phyloP scores from a whole-genome alignment of 2,888 invertebrate genomes.

The Congeria kusceri region DNA sequence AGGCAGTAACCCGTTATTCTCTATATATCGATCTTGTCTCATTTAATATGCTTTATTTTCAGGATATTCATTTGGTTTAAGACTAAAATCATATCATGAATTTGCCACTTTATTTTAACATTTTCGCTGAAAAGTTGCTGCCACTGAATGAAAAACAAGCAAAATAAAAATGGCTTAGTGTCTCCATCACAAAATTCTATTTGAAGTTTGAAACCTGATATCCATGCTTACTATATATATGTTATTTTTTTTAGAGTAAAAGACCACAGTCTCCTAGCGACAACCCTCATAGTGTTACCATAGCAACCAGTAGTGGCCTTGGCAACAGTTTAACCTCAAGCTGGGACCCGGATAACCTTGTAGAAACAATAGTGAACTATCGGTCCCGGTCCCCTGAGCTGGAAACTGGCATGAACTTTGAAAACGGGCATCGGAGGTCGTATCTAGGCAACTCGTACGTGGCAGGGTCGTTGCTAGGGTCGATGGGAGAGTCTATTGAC shows the following conservation, averaged over 20 bases:
- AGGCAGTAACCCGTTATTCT: too few species aligned
- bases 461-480: conserved; percentile 27
- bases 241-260: conserved; percentile 48
- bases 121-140: too few species aligned
- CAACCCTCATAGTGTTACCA: conserved; percentile 57
- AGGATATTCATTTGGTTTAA: too few species aligned
- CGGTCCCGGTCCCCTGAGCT: conserved; percentile 30
- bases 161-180: too few species aligned
- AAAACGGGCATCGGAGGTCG: not conserved
- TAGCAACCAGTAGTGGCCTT: conserved; percentile 66
- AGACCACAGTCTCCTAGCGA: conserved; percentile 56
- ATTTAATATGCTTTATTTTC: too few species aligned
- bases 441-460: conserved; percentile 23
- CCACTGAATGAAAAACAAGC: too few species aligned
- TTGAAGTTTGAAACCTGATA: too few species aligned
- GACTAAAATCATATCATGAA: too few species aligned
- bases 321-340: conserved; percentile 63
- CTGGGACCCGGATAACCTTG: conserved; percentile 61
- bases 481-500: conserved; percentile 58
- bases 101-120: too few species aligned
- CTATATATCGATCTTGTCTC: too few species aligned
- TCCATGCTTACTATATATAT: too few species aligned
- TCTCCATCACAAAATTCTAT: too few species aligned
- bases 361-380: conserved; percentile 53
- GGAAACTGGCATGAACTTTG: conserved; percentile 14